These are phyloP conservation scores for Manis pentadactyla DNA, from an alignment of 2,797 vertebrate genomes.

Conservation along the genomic window DNA sequence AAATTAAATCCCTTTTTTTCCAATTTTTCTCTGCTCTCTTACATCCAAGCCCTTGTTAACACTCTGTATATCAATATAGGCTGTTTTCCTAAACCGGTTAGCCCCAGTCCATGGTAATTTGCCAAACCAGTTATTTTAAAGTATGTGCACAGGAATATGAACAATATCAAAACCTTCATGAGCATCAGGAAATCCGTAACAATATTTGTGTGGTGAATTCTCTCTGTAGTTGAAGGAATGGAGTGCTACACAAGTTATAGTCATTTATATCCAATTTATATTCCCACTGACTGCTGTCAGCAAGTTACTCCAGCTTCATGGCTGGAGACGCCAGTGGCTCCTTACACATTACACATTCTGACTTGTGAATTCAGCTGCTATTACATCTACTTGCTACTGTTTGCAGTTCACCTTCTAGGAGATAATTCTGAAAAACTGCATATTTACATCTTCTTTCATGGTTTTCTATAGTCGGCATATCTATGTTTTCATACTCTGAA, in stretches of 20 bases:
- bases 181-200: not conserved
- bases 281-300: not conserved
- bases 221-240: not conserved
- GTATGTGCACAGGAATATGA: not conserved
- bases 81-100: not conserved
- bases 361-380: not conserved
- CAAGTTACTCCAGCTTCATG: not conserved
- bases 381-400: not conserved
- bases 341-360: not conserved
- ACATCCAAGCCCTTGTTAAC: not conserved
- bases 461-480: not conserved
- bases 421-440: not conserved
- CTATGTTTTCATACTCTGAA: not conserved
- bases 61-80: not conserved
- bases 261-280: not conserved
- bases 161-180: not conserved
- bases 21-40: conserved; percentile 64
- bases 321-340: not conserved
- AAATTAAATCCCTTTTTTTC: conserved; percentile 82
- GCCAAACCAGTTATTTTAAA: conserved; percentile 12
- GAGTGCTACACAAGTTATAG: not conserved
- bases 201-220: not conserved
- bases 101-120: not conserved
- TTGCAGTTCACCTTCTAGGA: not conserved
- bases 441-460: not conserved